Conservation (phyloP, 2,113 vertebrate species). For the Cebus imitator region DNA sequence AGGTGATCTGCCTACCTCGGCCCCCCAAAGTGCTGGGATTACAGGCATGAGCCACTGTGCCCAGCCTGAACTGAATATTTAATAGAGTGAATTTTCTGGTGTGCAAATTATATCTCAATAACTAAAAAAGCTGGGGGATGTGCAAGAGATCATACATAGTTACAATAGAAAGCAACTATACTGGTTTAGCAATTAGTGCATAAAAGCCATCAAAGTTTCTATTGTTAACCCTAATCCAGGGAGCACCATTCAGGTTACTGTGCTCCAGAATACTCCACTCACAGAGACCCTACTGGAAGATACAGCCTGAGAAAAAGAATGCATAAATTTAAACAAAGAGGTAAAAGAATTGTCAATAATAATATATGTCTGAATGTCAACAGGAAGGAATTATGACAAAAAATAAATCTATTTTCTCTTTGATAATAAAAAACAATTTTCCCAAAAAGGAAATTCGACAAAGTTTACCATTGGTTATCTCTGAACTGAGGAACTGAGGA, state of each 20-base stretch:
- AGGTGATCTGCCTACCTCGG: no score
- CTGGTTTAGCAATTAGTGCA: background rate
- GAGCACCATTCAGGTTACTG: background rate
- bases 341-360: background rate
- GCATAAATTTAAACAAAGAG: background rate
- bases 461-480: background rate
- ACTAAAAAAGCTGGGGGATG: background rate
- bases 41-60: no score
- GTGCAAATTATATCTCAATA: background rate
- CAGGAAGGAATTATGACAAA: constrained; percentile 17
- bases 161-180: background rate
- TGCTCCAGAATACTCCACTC: background rate
- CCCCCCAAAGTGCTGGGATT: no score
- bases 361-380: background rate
- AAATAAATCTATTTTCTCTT: constrained; percentile 15
- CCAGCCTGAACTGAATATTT: no score
- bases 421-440: constrained; percentile 47
- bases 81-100: background rate
- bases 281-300: background rate
- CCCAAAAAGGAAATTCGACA: background rate
- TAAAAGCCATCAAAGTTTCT: background rate
- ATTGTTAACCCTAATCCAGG: background rate
- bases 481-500: background rate
- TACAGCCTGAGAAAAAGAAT: background rate
- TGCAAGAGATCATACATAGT: background rate